Percentiles rank a stretch among this genome's conserved stretches.
These are phyloP conservation scores for Carapus acus DNA, from an alignment of 2,797 vertebrate genomes.

Conservation along the genomic window DNA sequence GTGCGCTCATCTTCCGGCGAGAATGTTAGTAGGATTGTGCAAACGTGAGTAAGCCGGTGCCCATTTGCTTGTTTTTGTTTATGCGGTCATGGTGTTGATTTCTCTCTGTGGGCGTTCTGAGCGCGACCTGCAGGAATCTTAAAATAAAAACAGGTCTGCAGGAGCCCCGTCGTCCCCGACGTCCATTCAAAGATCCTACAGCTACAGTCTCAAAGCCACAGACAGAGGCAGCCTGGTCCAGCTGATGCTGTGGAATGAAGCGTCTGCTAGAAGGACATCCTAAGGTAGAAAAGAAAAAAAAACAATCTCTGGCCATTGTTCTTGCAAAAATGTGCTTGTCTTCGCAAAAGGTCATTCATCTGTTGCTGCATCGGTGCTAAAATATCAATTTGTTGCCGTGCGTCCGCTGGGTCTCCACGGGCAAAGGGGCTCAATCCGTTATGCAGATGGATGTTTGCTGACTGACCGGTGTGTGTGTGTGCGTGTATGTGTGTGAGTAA, in stretches of 20 bases:
- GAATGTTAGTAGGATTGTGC: no score
- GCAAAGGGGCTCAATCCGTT: slow-evolving; percentile 45
- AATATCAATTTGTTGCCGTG: slow-evolving; percentile 47
- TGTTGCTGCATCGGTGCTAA: slow-evolving; percentile 36
- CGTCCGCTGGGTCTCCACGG: slow-evolving; percentile 55
- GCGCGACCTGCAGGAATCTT: slow-evolving; percentile 21
- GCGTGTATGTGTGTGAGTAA: slow-evolving; percentile 32
- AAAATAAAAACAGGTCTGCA: slow-evolving; percentile 41
- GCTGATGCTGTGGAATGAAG: slow-evolving; percentile 40
- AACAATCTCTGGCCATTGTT: slow-evolving; percentile 8
- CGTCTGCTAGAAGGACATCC: slow-evolving; percentile 25
- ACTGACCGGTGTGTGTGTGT: slow-evolving; percentile 51
- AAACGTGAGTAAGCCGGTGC: no score
- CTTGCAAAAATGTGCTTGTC: slow-evolving; percentile 30
- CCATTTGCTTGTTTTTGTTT: no score
- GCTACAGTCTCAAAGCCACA: slow-evolving; percentile 25
- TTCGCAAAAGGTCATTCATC: slow-evolving; percentile 37
- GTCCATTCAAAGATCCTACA: slow-evolving; percentile 32
- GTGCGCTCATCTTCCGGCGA: no score
- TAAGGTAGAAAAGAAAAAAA: slow-evolving; percentile 14
- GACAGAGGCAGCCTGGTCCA: slow-evolving; percentile 26
- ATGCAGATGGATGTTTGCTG: slow-evolving; percentile 45
- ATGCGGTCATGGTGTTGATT: no score
- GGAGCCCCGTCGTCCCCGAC: slow-evolving; percentile 18
- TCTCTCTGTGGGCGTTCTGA: no score